Conservation (phyloP, 2,797 vertebrate species). For the Cossypha dichroa region DNA sequence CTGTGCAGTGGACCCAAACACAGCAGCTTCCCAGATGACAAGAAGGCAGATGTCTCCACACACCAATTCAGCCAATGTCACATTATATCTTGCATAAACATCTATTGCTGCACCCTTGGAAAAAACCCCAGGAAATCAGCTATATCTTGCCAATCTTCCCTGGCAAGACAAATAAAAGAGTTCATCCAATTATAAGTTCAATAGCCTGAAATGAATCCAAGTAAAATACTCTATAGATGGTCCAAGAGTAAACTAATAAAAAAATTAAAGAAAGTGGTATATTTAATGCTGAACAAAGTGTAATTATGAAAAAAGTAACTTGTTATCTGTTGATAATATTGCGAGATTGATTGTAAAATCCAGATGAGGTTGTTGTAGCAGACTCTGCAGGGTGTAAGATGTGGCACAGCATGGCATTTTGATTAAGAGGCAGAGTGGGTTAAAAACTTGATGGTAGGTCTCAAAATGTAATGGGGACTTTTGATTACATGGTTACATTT, state of each 20-base stretch:
- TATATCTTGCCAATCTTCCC: neutral
- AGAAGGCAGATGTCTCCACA: neutral
- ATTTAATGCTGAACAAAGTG: neutral
- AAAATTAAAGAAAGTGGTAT: neutral
- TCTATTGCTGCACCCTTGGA: neutral
- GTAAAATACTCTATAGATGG: neutral
- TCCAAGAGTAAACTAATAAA: neutral
- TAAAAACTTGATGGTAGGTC: neutral
- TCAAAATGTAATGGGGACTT: neutral
- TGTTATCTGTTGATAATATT: neutral
- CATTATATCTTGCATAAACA: neutral
- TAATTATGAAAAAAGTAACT: neutral
- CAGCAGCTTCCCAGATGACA: neutral
- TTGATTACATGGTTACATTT: neutral
- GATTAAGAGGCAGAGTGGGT: constrained; percentile 20
- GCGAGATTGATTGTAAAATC: neutral
- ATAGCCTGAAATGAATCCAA: neutral
- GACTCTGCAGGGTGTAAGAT: neutral
- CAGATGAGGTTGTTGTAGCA: neutral
- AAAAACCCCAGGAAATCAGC: neutral
- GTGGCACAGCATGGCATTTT: neutral
- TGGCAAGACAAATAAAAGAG: neutral
- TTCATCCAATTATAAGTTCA: neutral
- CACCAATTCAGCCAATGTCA: neutral
- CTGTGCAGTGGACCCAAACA: neutral